Percentiles rank a stretch among this genome's conserved stretches.
Evolutionary conservation across 2,113 vertebrate species (phyloP).

Genomic region (Porphyrio hochstetteri): DNA sequence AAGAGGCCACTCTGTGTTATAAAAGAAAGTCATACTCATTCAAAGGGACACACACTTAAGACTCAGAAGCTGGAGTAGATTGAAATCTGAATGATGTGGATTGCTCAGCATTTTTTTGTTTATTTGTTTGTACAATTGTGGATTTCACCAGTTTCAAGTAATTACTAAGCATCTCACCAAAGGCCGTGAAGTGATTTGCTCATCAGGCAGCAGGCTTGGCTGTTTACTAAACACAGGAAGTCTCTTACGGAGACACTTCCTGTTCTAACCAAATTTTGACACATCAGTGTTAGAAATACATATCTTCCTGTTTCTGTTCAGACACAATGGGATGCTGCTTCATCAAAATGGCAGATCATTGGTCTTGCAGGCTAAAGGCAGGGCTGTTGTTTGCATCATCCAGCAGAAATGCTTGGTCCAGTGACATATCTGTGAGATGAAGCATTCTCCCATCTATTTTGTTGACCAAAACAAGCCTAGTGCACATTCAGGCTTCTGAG

Average conservation of each 20-base stretch:
- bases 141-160: neutral
- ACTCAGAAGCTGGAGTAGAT: neutral
- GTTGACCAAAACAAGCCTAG: neutral
- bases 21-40: neutral
- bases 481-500: neutral
- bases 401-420: neutral
- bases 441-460: neutral
- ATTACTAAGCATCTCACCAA: neutral
- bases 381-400: neutral
- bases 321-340: fast-evolving
- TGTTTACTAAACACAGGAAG: neutral
- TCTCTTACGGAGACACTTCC: neutral
- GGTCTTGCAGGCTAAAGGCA: neutral
- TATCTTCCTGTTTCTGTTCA: neutral
- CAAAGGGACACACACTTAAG: neutral
- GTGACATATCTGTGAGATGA: neutral
- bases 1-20: neutral
- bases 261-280: neutral
- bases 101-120: neutral
- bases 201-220: neutral
- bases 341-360: neutral
- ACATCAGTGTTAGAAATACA: fast-evolving
- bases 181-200: neutral
- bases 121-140: neutral
- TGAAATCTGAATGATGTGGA: neutral